phyloP scores from a whole-genome alignment of 1,140 invertebrate species.

The Paraescarpia echinospica region DNA sequence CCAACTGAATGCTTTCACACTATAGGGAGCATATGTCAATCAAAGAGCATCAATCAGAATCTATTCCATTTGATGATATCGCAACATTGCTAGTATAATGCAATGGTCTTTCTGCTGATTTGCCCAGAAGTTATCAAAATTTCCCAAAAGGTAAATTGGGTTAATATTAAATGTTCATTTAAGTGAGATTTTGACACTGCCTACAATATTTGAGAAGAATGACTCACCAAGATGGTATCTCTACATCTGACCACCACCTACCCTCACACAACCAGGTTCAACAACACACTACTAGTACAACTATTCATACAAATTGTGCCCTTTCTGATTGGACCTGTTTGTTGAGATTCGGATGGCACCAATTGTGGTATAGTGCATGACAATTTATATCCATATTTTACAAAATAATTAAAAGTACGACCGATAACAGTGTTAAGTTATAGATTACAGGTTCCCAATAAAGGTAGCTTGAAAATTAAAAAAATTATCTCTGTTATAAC shows the following conservation, averaged over 20 bases:
- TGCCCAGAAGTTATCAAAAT: background rate
- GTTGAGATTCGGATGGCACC: no score
- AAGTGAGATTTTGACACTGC: background rate
- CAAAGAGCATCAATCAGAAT: background rate
- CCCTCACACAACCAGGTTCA: background rate
- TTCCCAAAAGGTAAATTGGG: background rate
- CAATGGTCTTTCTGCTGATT: background rate
- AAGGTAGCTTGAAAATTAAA: no score
- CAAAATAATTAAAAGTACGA: no score
- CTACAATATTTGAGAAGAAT: background rate
- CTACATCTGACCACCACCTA: background rate
- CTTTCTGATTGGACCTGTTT: background rate
- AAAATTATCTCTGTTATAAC: no score
- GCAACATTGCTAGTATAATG: background rate
- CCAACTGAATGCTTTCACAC: background rate
- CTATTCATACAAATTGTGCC: background rate
- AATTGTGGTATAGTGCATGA: background rate
- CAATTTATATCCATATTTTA: no score
- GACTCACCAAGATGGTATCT: background rate
- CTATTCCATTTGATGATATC: background rate
- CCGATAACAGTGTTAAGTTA: no score
- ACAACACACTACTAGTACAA: background rate
- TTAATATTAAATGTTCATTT: background rate
- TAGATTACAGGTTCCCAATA: no score
- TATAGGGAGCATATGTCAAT: background rate